phyloP scores from a whole-genome alignment of 2,113 vertebrate species.

The Amphilophus citrinellus region DNA sequence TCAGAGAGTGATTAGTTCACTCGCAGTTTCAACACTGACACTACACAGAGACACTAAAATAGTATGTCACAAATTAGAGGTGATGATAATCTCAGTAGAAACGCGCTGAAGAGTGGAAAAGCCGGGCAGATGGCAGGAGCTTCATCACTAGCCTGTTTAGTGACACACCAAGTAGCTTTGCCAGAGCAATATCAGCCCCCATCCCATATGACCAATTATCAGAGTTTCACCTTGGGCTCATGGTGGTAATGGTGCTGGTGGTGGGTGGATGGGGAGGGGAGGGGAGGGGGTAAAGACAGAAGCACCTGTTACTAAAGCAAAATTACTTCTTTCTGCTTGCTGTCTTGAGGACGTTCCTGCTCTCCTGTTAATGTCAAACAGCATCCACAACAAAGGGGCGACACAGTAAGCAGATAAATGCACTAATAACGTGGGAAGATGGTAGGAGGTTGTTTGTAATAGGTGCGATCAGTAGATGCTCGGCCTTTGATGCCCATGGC shows the following conservation, averaged over 20 bases:
- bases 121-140: slow-evolving; percentile 79
- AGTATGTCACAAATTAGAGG: slow-evolving; percentile 61
- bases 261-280: slow-evolving; percentile 43
- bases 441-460: slow-evolving; percentile 36
- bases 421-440: not conserved
- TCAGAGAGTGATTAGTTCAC: slow-evolving; percentile 53
- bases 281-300: slow-evolving; percentile 5
- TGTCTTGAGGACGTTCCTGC: not conserved
- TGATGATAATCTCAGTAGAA: slow-evolving; percentile 47
- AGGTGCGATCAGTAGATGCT: slow-evolving; percentile 36
- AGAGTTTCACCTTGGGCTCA: slow-evolving; percentile 79
- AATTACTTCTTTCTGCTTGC: not conserved
- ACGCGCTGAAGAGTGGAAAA: slow-evolving; percentile 63
- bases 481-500: slow-evolving; percentile 48
- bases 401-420: slow-evolving; percentile 26
- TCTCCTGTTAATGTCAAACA: not conserved
- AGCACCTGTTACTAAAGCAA: slow-evolving; percentile 49
- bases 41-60: slow-evolving; percentile 47
- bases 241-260: slow-evolving; percentile 50
- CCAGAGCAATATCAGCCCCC: slow-evolving; percentile 74
- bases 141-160: slow-evolving; percentile 71
- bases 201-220: slow-evolving; percentile 86
- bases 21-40: slow-evolving; percentile 8
- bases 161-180: slow-evolving; percentile 69
- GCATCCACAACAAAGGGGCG: not conserved